Evolutionary conservation across 2,797 vertebrate genomes (phyloP).

Genomic region (Anguilla anguilla): DNA sequence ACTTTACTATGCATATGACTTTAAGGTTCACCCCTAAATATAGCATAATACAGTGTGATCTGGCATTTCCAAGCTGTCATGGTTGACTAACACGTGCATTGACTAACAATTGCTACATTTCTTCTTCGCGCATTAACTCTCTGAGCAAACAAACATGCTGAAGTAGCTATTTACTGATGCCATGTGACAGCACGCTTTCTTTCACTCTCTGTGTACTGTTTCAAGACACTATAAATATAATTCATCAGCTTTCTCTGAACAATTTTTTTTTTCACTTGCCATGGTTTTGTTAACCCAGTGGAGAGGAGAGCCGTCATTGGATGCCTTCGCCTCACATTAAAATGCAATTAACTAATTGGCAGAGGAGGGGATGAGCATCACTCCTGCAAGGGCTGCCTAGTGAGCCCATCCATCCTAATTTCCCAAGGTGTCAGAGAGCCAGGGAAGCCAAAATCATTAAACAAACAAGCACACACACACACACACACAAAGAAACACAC

Average conservation of each 20-base stretch:
- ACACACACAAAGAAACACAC: constrained; percentile 5
- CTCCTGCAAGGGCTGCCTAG: not conserved
- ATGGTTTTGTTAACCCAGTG: not conserved
- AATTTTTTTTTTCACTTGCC: not conserved
- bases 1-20: not conserved
- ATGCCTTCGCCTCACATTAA: constrained; percentile 17
- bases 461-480: not conserved
- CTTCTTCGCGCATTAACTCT: not conserved
- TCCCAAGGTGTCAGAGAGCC: constrained; percentile 18
- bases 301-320: constrained; percentile 4
- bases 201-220: not conserved
- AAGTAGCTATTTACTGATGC: not conserved
- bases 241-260: not conserved
- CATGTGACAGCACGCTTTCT: not conserved
- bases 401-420: constrained; percentile 23
- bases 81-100: not conserved
- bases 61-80: not conserved
- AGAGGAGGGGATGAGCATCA: not conserved
- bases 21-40: not conserved
- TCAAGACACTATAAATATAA: not conserved
- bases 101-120: not conserved
- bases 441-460: constrained; percentile 12
- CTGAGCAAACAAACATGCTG: not conserved
- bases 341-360: constrained; percentile 29
- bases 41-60: not conserved